Percentiles rank a stretch among this genome's conserved stretches.
phyloP scores from a whole-genome alignment of 2,797 vertebrate species.

The Chiroxiphia lanceolata region DNA sequence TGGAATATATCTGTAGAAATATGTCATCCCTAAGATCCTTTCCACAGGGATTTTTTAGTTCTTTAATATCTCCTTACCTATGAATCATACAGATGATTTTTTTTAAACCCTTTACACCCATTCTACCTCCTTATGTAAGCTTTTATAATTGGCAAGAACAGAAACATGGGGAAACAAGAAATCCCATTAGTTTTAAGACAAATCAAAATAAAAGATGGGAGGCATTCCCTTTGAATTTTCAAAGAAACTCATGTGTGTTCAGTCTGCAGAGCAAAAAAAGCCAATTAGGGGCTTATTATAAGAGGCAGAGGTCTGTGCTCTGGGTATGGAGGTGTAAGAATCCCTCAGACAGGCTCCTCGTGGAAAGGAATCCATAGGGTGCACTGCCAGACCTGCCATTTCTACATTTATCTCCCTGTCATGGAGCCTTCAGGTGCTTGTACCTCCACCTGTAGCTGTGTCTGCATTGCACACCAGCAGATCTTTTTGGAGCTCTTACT shows the following conservation, averaged over 20 bases:
- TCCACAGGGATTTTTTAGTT: neutral
- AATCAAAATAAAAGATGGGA: neutral
- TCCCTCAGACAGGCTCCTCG: rapidly evolving
- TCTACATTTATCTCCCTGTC: neutral
- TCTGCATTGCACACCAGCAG: neutral
- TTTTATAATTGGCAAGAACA: neutral
- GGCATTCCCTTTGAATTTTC: neutral
- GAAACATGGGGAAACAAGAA: neutral
- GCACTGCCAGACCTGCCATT: neutral
- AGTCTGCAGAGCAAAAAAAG: neutral
- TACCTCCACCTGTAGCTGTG: neutral
- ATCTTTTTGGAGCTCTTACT: neutral
- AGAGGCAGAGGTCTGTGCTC: neutral
- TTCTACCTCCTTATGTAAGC: neutral
- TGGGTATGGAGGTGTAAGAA: rapidly evolving
- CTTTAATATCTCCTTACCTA: neutral
- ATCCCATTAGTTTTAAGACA: neutral
- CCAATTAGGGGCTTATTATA: neutral
- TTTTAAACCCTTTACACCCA: neutral
- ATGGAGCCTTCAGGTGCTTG: neutral
- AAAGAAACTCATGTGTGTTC: neutral
- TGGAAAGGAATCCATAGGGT: neutral
- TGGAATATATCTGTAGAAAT: neutral
- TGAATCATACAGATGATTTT: neutral
- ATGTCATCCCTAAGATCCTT: neutral